A percentile compares a stretch with the other conserved stretches of the same genome.
phyloP scores from a whole-genome alignment of 92 coral and sea anemone species.

The Anthopleura xanthogrammica region DNA sequence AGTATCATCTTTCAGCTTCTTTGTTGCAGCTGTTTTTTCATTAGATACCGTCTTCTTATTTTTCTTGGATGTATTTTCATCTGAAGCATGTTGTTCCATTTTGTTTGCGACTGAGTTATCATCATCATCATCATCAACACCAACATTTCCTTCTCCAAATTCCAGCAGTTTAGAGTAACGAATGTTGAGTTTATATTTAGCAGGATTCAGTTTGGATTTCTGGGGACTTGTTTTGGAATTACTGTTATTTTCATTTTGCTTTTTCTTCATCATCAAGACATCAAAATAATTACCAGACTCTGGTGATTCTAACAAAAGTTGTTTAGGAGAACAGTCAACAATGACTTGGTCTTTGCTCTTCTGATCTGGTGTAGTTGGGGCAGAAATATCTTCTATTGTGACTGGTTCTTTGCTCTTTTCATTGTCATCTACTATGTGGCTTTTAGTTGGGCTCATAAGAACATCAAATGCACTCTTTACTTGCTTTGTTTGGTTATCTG shows the following conservation, averaged over 20 bases:
- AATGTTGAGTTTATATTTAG: constrained; percentile 45
- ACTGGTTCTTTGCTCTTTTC: neutral
- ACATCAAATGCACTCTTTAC: constrained; percentile 26
- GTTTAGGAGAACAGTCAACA: neutral
- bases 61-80: neutral
- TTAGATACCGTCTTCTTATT: neutral
- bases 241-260: neutral
- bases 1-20: neutral
- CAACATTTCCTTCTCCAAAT: constrained; percentile 6
- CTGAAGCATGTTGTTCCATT: neutral
- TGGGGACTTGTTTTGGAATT: constrained; percentile 13
- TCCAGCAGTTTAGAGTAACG: constrained; percentile 22
- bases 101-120: neutral
- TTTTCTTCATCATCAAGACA: constrained; percentile 63
- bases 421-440: neutral
- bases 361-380: neutral
- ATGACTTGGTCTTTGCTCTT: neutral
- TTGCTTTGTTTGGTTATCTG: neutral
- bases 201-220: constrained; percentile 16
- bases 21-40: neutral
- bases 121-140: neutral
- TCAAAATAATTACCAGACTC: constrained; percentile 59
- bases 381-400: neutral
- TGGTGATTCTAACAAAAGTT: neutral
- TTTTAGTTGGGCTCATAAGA: constrained; percentile 20